Base-by-base conservation (phyloP, 2,888 invertebrate species). In the Pollenia griseotomentosa region DNA sequence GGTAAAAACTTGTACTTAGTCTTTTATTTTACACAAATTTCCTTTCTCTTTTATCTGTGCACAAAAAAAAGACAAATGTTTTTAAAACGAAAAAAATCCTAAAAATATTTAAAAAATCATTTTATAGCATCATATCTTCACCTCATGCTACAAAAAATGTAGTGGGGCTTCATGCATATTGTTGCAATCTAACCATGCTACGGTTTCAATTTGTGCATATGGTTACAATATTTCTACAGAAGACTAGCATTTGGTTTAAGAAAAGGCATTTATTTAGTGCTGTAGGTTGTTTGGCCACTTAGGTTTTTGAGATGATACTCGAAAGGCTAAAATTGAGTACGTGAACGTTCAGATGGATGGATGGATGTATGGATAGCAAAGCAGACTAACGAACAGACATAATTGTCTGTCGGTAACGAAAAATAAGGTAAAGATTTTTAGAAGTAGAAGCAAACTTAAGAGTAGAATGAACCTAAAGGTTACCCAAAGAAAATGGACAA, bases 211-310 rank as follows among this genome's bases (percentile, higher is more conserved):
- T 83, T 66, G 51, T 83, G 73, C 83, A 83, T 78, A 78, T 55
- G 83, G 59, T 19, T 51, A 16, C n/a, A 71, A 51, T 63, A 16
- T 73, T 42, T 33, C 14, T 44, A 33, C n/a, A 46, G 42, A 10
- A 68, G 53, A 68, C 55, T 71, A 16, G 63, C 55, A 65, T 63
- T 63, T 46, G 44, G 44, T 65, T 71, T 33, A 12, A 63, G 55
- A 33, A 71, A 71, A 71, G 4, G 44, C 55, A 71, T 80, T 71
- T 80, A 61, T 83, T 83, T 75, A 53, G 48, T 33, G 82, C 59
- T 61, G 33, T 10, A 61, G 82, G 68, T 61, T 83, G 68, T 70
- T 83, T 68, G 75, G 68, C 82, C 75, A 75, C 82, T 83, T 83
- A 83, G 16, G 53, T 33, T 63, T 75, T 70, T 9, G 11, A 75